Conservation (phyloP, 2,888 invertebrate genomes). For the Hydroisotoma schaefferi region DNA sequence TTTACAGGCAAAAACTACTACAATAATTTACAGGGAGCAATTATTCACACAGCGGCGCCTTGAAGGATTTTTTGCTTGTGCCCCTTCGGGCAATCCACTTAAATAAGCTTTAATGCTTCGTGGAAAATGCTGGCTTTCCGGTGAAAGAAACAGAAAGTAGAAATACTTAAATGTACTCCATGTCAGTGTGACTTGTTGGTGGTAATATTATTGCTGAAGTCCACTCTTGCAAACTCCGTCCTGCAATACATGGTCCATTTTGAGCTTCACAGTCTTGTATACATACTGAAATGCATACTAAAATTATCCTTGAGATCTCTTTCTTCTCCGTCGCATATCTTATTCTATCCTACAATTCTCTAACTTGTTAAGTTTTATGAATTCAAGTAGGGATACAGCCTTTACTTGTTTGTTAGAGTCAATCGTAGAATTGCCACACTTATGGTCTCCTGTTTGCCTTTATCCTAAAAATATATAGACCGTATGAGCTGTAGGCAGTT, state of each 20-base stretch:
- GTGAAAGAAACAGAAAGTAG: slow-evolving; percentile 6
- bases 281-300: not conserved
- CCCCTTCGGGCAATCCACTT: slow-evolving; percentile 3
- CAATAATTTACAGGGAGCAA: slow-evolving; percentile 1
- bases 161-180: too few relatives aligned
- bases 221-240: not conserved
- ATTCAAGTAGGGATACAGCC: too few relatives aligned
- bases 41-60: slow-evolving; percentile 7
- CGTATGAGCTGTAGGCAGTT: too few relatives aligned
- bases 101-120: slow-evolving; percentile 9
- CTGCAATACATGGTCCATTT: not conserved
- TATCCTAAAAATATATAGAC: too few relatives aligned
- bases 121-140: slow-evolving; percentile 8
- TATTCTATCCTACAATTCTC: too few relatives aligned
- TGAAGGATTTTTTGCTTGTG: not conserved
- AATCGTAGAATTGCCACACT: too few relatives aligned
- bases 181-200: too few relatives aligned
- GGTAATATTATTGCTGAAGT: not conserved
- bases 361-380: too few relatives aligned
- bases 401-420: too few relatives aligned
- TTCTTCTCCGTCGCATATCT: not conserved
- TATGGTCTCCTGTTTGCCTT: too few relatives aligned
- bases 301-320: not conserved
- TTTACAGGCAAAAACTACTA: not conserved
- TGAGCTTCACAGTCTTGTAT: not conserved